Percentiles rank a stretch among this genome's conserved stretches.
Evolutionary conservation across 2,113 vertebrate genomes (phyloP).

Genomic region (Strix uralensis): DNA sequence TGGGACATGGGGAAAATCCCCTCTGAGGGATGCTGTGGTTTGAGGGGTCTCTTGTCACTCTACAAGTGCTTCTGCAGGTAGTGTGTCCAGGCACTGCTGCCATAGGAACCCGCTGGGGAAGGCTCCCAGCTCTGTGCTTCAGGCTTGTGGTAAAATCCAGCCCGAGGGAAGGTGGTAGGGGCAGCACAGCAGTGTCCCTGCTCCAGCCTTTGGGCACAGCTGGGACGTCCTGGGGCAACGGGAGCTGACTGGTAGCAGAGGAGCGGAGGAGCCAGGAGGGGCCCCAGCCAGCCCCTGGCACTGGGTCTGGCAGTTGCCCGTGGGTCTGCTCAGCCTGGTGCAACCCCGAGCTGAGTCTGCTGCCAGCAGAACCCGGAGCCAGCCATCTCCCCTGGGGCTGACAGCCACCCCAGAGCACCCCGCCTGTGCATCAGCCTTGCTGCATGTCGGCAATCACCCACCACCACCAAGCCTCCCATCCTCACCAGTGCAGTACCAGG

Average conservation of each 20-base stretch:
- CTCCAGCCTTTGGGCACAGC: not conserved
- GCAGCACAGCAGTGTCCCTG: not conserved
- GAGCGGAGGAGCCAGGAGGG: not conserved
- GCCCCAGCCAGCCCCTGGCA: not conserved
- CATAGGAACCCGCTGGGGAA: fast-evolving
- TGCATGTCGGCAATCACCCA: too few relatives aligned
- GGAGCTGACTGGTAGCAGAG: not conserved
- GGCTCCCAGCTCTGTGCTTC: not conserved
- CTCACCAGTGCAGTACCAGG: not conserved
- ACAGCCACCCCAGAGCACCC: not conserved
- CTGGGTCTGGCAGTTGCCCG: not conserved
- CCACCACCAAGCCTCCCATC: fast-evolving
- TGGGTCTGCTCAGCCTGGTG: not conserved
- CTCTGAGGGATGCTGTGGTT: fast-evolving
- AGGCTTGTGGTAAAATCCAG: not conserved
- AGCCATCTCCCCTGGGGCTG: not conserved
- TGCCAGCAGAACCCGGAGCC: not conserved
- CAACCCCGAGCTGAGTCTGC: not conserved
- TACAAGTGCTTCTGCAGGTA: not conserved
- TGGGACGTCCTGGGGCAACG: not conserved
- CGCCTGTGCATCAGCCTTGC: not conserved
- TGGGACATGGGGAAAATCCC: not conserved
- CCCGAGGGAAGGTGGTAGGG: not conserved
- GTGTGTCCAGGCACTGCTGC: not conserved
- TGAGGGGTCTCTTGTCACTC: not conserved